These are phyloP conservation scores for Latrodectus elegans DNA, from an alignment of 2,888 invertebrate species.

Conservation along the genomic window DNA sequence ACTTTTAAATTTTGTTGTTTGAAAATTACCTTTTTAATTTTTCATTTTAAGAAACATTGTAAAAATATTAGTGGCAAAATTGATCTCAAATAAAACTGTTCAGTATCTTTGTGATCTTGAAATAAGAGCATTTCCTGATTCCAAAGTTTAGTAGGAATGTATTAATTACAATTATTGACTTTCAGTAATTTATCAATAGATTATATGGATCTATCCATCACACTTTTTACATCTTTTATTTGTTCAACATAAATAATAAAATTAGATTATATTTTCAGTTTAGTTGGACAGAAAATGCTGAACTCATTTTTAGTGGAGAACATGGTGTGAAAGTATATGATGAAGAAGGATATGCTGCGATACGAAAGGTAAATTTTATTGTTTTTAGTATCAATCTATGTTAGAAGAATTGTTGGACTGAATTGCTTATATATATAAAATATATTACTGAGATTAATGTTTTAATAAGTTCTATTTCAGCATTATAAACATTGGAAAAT, in stretches of 20 bases:
- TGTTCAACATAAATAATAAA: no score
- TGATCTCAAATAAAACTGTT: no score
- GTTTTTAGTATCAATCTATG: neutral
- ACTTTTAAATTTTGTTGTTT: neutral
- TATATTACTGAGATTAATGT: no score
- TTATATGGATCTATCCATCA: no score
- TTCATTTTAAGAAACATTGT: neutral
- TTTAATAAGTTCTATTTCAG: no score
- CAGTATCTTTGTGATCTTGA: no score
- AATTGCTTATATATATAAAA: neutral
- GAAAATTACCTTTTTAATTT: neutral
- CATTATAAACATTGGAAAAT: no score
- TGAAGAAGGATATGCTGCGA: constrained; percentile 88
- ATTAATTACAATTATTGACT: no score
- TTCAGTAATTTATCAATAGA: no score
- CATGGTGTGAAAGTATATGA: constrained; percentile 88
- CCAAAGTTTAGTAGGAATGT: no score
- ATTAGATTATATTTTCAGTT: constrained; percentile 79
- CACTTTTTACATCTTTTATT: neutral
- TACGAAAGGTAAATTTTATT: constrained; percentile 59
- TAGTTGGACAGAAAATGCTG: constrained; percentile 93
- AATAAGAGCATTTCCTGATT: no score
- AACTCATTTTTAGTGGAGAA: constrained; percentile 86
- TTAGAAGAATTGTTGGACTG: neutral
- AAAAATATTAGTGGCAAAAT: no score